Evolutionary conservation across 2,888 invertebrate genomes (phyloP).

Genomic region (Stenolophus ochropezus): DNA sequence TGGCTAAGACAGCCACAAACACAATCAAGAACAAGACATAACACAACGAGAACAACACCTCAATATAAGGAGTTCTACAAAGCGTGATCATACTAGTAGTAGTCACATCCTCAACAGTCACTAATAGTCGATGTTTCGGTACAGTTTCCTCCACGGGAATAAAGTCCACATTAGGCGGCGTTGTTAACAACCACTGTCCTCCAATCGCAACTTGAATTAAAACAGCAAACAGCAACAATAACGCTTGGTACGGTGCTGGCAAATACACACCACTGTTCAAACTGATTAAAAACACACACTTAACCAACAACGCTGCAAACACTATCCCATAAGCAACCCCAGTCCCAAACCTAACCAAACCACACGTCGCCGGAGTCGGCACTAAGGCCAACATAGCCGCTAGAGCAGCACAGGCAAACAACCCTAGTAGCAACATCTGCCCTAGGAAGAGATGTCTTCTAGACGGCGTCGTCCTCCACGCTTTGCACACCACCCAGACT

Average conservation of each 20-base stretch:
- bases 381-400: conserved; percentile 86
- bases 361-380: conserved; percentile 87
- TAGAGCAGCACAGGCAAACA: conserved; percentile 87
- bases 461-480: conserved; percentile 88
- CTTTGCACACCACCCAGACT: conserved; percentile 90
- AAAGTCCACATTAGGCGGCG: conserved; percentile 80
- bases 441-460: conserved; percentile 91
- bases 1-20: conserved; percentile 88
- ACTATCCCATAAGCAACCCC: conserved; percentile 90
- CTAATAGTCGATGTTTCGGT: conserved; percentile 70
- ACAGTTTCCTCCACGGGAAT: conserved; percentile 70
- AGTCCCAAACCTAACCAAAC: conserved; percentile 86
- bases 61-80: conserved; percentile 82
- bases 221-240: conserved; percentile 92
- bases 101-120: conserved; percentile 71
- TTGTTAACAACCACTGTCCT: conserved; percentile 88
- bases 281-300: conserved; percentile 94
- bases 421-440: conserved; percentile 88
- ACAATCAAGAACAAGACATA: conserved; percentile 90
- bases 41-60: conserved; percentile 85
- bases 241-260: conserved; percentile 93
- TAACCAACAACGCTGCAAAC: conserved; percentile 93
- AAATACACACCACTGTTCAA: conserved; percentile 93
- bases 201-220: conserved; percentile 92
- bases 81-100: conserved; percentile 71